A percentile compares a stretch with the other conserved stretches of the same genome.
Conservation (phyloP, 1,140 invertebrate genomes). For the Drosophila saltans region DNA sequence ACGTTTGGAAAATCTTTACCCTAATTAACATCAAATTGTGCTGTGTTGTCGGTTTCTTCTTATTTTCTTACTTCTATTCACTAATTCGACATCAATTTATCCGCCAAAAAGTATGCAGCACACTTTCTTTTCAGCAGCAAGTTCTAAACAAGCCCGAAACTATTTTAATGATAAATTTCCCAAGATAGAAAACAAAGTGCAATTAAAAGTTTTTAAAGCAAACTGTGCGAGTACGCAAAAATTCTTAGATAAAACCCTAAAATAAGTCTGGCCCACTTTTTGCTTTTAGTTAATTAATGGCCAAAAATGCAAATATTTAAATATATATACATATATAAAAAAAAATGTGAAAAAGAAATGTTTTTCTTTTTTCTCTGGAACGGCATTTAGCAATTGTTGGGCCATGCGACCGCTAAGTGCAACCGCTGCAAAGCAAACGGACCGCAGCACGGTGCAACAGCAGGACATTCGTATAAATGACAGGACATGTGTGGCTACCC, state of each 20-base stretch:
- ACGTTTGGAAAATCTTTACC: background rate
- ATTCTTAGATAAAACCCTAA: conserved; percentile 29
- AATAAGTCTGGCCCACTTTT: conserved; percentile 6
- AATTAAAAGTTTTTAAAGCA: conserved; percentile 63
- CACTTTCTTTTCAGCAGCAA: conserved; percentile 27
- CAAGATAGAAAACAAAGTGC: conserved; percentile 51
- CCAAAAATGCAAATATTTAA: conserved; percentile 38
- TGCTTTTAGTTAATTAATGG: conserved; percentile 40
- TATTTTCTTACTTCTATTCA: background rate
- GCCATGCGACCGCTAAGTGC: conserved; percentile 37
- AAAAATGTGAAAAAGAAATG: background rate
- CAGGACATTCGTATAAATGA: conserved; percentile 47
- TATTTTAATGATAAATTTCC: conserved; percentile 69
- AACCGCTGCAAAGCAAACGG: conserved; percentile 37
- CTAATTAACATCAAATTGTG: conserved; percentile 8
- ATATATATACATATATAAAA: conserved; percentile 37
- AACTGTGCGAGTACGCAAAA: conserved; percentile 33
- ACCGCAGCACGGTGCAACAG: conserved; percentile 41
- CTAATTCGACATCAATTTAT: conserved; percentile 42
- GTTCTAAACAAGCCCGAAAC: conserved; percentile 47
- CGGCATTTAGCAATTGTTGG: conserved; percentile 39
- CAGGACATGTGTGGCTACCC: conserved; percentile 44
- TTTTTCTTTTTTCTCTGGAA: background rate
- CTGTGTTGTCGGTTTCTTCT: background rate
- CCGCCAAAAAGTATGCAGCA: conserved; percentile 37